Conservation (phyloP, 2,797 vertebrate genomes). For the Rhynchonycteris naso region DNA sequence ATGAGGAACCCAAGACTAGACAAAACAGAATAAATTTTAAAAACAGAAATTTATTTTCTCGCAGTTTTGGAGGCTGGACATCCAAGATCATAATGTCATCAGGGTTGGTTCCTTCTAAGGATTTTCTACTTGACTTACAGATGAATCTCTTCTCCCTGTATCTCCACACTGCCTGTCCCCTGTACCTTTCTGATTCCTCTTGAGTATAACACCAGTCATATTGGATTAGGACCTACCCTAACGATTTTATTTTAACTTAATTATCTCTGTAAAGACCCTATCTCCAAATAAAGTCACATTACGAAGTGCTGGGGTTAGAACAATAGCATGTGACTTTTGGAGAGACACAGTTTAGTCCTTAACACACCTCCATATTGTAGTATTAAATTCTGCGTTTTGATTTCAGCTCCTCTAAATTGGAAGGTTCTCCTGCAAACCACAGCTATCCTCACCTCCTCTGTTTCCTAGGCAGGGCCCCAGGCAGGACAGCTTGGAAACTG, state of each 20-base stretch:
- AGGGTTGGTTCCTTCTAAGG: too few relatives aligned
- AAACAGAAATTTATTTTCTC: neutral
- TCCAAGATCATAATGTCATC: neutral
- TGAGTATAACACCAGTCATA: neutral
- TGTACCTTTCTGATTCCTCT: neutral
- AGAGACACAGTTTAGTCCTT: neutral
- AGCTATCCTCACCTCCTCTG: neutral
- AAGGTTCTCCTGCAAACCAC: neutral
- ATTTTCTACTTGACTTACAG: neutral
- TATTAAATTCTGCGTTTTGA: neutral
- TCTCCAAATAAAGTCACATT: neutral
- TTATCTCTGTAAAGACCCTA: neutral
- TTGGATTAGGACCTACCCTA: fast-evolving
- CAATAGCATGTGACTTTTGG: neutral
- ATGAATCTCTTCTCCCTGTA: neutral
- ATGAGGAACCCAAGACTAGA: neutral
- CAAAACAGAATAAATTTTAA: too few relatives aligned
- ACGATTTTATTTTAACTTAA: neutral
- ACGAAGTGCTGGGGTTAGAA: too few relatives aligned
- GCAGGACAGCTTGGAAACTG: neutral
- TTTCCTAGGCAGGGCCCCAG: too few relatives aligned
- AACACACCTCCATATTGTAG: neutral
- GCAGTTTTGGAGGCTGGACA: neutral
- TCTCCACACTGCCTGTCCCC: neutral
- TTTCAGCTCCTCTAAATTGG: neutral